Conservation (phyloP, 2,113 vertebrate genomes). For the Uria aalge region DNA sequence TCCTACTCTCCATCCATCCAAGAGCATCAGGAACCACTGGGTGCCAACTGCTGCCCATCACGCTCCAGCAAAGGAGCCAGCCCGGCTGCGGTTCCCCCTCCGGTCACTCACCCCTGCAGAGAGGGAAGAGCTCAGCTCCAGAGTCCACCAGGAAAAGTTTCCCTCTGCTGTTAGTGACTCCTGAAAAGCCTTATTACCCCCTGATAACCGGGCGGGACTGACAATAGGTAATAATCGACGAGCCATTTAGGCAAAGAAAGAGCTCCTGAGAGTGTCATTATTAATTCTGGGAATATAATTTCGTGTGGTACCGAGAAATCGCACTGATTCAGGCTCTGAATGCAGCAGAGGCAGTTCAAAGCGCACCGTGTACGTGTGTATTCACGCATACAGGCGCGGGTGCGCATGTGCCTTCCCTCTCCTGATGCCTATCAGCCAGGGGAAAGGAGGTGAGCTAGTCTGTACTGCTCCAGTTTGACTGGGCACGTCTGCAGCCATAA, state of each 20-base stretch:
- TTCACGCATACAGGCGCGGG: accelerated
- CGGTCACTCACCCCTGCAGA: background rate
- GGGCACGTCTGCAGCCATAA: background rate
- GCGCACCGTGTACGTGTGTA: background rate
- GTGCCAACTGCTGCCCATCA: background rate
- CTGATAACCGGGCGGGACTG: background rate
- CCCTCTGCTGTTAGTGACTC: accelerated
- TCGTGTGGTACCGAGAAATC: background rate
- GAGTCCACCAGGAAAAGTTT: background rate
- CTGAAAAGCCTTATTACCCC: background rate
- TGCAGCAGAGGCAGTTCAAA: background rate
- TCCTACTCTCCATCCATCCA: background rate
- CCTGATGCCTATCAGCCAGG: background rate
- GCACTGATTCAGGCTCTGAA: background rate
- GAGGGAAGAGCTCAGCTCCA: background rate
- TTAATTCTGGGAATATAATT: conserved; percentile 51
- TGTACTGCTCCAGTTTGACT: background rate
- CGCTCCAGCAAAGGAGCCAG: background rate
- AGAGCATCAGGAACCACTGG: background rate
- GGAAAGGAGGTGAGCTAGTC: background rate
- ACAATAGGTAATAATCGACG: background rate
- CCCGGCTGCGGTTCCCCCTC: accelerated
- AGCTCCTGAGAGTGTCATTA: background rate
- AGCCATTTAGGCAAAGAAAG: conserved; percentile 1
- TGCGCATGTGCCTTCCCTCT: background rate